Base-by-base conservation (phyloP, 2,797 vertebrate genomes). In the Danionella dracula region DNA sequence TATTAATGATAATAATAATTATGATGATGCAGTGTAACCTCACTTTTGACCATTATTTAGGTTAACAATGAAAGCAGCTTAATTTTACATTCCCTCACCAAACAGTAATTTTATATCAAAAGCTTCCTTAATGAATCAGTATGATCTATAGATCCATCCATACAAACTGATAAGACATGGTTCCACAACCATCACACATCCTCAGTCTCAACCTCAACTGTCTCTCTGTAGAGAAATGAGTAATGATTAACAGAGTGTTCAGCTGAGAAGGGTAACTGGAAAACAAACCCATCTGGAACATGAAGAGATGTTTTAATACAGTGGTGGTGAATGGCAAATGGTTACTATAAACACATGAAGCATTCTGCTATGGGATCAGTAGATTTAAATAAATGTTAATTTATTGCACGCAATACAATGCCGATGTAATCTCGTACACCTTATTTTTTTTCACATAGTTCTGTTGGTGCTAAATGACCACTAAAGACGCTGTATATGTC, bases 171-270 rank as follows among this genome's bases (percentile, higher is more conserved):
- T 29, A 40, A 60, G 34, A 16, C 7, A 51, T 1, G 2, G 12
- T 42, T 68, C 48, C 38, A 57, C n/a, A 37, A 37, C 31, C 12
- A 49, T 51, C 23, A 53, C 27, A 29, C 34, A 55, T 71, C 59
- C 21, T n/a, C 9, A 1, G 23, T 59, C 51, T 58, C 41, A 46
- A 38, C 27, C 48, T 42, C 11, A 29, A 20, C 40, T 42, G 51
- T 54, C 63, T 19, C 6, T 59, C 19, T 46, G 50, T 63, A 5
- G 21, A 74, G 32, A 77, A 56, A 74, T 61, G 40, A 53, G 48
- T 45, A 77, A 77, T 72, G 51, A 77, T 74, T 74, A 74, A 77
- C 72, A 27, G 48, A 48, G 29, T 58, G 29, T 55, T 71, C 48
- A 16, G 40, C 53, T 59, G 1, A 19, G 7, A 17, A 67, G 27